These are phyloP conservation scores for Xerus rutilus DNA, from an alignment of 2,797 vertebrate species.

Conservation along the genomic window DNA sequence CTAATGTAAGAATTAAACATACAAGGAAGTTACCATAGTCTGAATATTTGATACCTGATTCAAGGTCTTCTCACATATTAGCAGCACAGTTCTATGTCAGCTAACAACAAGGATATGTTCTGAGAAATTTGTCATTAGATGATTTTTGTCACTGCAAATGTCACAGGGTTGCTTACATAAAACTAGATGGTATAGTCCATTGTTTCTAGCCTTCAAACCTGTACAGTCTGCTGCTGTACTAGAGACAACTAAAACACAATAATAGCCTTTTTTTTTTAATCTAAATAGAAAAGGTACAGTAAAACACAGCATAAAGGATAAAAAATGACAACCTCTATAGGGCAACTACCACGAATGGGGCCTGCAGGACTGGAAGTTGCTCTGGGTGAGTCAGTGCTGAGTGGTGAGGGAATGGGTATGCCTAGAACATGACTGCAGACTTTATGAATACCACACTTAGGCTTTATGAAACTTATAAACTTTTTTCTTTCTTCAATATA, in stretches of 20 bases:
- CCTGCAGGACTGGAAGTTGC: not conserved
- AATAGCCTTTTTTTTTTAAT: not conserved
- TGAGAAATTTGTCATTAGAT: not conserved
- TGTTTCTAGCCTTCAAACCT: not conserved
- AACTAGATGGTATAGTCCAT: too few relatives aligned
- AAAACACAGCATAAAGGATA: not conserved
- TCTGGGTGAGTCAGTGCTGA: not conserved
- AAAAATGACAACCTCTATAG: not conserved
- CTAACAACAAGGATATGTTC: not conserved
- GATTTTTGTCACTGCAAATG: not conserved
- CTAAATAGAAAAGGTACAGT: not conserved
- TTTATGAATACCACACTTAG: not conserved
- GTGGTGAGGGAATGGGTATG: not conserved
- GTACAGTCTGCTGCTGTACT: not conserved
- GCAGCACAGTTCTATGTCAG: not conserved
- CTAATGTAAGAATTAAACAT: slow-evolving; percentile 1
- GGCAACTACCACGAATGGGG: not conserved
- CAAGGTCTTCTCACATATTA: not conserved
- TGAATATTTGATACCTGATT: not conserved
- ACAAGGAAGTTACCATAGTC: not conserved
- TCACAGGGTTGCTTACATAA: not conserved
- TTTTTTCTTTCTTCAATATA: not conserved
- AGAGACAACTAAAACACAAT: not conserved
- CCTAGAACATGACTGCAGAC: not conserved
- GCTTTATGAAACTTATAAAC: not conserved